Base-by-base conservation (phyloP, 30 jellyfish, hydroid and myxozoan genomes). In the Aurelia sp. region DNA sequence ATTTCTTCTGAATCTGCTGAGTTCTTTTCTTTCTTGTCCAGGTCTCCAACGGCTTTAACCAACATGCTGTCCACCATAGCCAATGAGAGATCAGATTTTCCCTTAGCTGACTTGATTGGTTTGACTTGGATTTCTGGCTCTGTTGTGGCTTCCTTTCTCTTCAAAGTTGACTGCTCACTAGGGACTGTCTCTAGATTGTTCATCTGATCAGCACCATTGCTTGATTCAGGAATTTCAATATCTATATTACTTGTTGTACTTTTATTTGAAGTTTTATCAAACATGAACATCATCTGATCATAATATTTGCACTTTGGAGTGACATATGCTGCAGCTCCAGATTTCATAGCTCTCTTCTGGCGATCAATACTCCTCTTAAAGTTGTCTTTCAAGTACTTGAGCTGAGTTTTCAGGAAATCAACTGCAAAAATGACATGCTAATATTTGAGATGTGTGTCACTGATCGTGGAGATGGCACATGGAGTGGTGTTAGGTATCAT, bases 321-420 rank as follows among this genome's bases (percentile, higher is more conserved):
- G 11, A 20, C 35, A 1, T 69, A 18, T 31, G 23, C 52, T 68
- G 79, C 27, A 27, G 79, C 79, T 27, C 79, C 79, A 27, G 79
- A 68, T 6, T 41, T 68, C 35, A 30, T 41, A 17, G 27, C 79
- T 15, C 35, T 70, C 37, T 70, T 70, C 44, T 11, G 33, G 33
- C n/a, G 33, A 47, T 47, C 80, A 7, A 22, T 35, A 37, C 63
- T 20, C 50, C 80, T 35, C 50, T 70, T 70, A 35, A 70, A 70
- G 44, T 70, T 70, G 50, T 70, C 80, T 47, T 70, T 70, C n/a
- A 70, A 47, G 23, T 70, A 70, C 61, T 70, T 70, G 33, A 20
- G 50, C 63, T 70, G 80, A 20, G 62, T 70, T 57, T 70, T 70
- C 60, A 70, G 80, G 50, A 70, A 70, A 47, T 70, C 80, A 70